Conservation (phyloP, 1,140 invertebrate genomes). For the Stegodyphus mimosarum region DNA sequence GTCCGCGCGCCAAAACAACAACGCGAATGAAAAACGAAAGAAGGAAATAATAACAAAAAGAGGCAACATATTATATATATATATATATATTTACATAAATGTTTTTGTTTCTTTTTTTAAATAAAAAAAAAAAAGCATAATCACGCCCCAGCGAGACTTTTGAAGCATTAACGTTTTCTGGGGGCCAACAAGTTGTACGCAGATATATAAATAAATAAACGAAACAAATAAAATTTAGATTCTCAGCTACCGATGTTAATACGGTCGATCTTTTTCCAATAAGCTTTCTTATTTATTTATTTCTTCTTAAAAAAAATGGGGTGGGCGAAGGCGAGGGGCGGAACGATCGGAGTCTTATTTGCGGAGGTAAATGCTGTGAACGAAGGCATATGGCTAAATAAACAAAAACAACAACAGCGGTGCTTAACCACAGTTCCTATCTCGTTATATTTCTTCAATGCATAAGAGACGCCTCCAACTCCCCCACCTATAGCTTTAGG, state of each 20-base stretch:
- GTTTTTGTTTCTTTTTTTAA: constrained; percentile 15
- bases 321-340: too few species aligned
- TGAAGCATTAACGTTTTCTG: constrained; percentile 38
- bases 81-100: constrained; percentile 50
- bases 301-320: neutral
- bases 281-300: constrained; percentile 27
- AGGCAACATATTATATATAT: too few species aligned
- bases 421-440: constrained; percentile 32
- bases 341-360: neutral
- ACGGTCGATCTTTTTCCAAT: constrained; percentile 57
- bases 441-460: constrained; percentile 34
- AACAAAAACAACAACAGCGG: constrained; percentile 24
- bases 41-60: neutral
- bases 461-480: neutral
- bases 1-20: neutral
- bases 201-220: constrained; percentile 20
- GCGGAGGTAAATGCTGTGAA: constrained; percentile 36
- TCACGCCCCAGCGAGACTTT: constrained; percentile 46
- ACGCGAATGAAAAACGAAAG: constrained; percentile 19
- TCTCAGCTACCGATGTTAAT: constrained; percentile 42
- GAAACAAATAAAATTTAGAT: constrained; percentile 21
- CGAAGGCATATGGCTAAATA: constrained; percentile 48
- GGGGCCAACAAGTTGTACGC: constrained; percentile 53
- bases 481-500: constrained; percentile 5
- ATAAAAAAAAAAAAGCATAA: constrained; percentile 15